A percentile compares a stretch with the other conserved stretches of the same genome.
Conservation (phyloP, 2,888 invertebrate genomes). For the Lypha dubia region DNA sequence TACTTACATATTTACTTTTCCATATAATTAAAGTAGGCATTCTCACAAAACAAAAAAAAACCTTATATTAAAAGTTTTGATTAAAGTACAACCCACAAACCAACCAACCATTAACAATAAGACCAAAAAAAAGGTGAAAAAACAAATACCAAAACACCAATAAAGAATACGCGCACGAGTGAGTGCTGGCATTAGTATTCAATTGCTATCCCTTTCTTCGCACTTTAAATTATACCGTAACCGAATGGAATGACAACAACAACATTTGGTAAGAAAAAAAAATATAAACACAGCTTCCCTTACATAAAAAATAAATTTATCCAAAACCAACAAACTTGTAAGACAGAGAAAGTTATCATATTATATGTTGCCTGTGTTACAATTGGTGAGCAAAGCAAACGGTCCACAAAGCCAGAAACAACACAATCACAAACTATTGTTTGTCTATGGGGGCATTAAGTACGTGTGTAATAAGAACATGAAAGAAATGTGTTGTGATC, state of each 20-base stretch:
- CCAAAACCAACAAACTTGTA: background rate
- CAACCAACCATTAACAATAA: constrained; percentile 33
- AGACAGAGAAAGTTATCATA: constrained; percentile 23
- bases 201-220: constrained; percentile 26
- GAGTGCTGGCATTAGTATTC: constrained; percentile 9
- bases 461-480: background rate
- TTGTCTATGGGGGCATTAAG: background rate
- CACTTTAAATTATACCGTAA: background rate
- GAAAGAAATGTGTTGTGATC: background rate
- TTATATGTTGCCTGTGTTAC: background rate
- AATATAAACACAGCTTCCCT: background rate
- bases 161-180: constrained; percentile 37
- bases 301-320: background rate
- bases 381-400: constrained; percentile 35
- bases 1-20: background rate
- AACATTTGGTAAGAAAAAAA: background rate
- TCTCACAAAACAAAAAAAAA: constrained; percentile 25
- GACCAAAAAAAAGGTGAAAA: background rate
- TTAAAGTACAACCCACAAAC: constrained; percentile 44
- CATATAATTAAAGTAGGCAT: constrained; percentile 5
- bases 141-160: background rate
- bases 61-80: constrained; percentile 31
- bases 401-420: background rate
- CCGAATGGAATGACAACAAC: constrained; percentile 7
- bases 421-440: background rate